Evolutionary conservation across 2,113 vertebrate species (phyloP), one percentile per base, ranked within the genome.

Genomic region (Climacteris rufus): DNA sequence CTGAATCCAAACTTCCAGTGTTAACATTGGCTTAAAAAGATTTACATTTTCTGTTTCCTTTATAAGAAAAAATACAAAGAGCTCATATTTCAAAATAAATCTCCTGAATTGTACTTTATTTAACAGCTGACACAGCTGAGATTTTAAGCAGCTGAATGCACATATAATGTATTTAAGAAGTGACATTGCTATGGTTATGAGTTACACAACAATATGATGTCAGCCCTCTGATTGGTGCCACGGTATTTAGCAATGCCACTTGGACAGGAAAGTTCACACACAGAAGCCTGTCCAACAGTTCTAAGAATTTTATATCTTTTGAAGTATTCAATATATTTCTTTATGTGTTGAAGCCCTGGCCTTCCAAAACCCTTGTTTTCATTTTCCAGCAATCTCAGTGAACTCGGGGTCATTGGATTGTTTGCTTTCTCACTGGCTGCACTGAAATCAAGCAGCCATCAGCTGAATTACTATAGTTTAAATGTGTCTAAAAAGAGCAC

Each of bases 261-360:
- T 97, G 97, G 97, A 98, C 94, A 95, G 93, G 81, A 87, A 90
- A 85, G 94, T 95, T 96, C 95, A 97, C 88, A 92, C 81, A 83
- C 82, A 96, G 95, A 96, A 97, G 94, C 81, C 87, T 97, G 96
- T 95, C 97, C 97, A 98, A 69, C 86, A 82, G 97, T 97, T 98
- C 98, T 98, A 98, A 97, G 98, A 98, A 98, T 97, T 97, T 97
- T 97, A 90, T 97, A 97, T 96, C 96, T 97, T 97, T 97, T 94
- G 96, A 98, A 97, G 79, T 94, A 94, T 95, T 97, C 90, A 95
- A 82, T 97, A 79, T 96, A 96, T 96, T 97, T 97, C 97, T 97
- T 95, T 97, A 97, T 68, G 65, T 94, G 89, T 93, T 94, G 82
- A 89, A 75, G 72, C 80, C 8, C 54, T 92, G 90, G 65, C 75